Conservation (phyloP, 2,797 vertebrate species). For the Setipinna tenuifilis region DNA sequence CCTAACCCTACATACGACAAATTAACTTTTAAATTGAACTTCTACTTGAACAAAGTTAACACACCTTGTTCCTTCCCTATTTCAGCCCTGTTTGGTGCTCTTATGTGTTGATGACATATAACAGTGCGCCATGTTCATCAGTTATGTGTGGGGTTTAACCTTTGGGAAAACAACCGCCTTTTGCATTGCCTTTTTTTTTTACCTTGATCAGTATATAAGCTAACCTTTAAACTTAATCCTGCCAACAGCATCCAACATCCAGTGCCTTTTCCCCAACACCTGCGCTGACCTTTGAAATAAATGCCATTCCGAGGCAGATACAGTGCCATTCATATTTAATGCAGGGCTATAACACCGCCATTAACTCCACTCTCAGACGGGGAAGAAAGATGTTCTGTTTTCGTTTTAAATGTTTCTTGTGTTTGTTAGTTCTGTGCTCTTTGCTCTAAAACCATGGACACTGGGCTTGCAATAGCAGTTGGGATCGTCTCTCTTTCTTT, state of each 20-base stretch:
- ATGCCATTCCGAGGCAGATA: constrained; percentile 47
- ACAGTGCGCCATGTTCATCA: constrained; percentile 40
- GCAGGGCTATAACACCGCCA: background rate
- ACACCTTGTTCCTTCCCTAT: too few relatives aligned
- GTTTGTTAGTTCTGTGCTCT: background rate
- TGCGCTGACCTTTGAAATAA: constrained; percentile 71
- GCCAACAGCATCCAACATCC: constrained; percentile 50
- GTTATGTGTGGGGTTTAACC: constrained; percentile 61
- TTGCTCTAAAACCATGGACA: background rate
- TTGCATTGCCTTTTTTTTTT: constrained; percentile 26
- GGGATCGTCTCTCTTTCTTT: background rate
- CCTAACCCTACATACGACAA: too few relatives aligned
- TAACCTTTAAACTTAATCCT: constrained; percentile 74
- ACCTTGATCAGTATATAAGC: constrained; percentile 52
- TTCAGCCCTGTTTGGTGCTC: too few relatives aligned
- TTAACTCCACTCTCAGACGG: background rate
- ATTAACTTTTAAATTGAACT: too few relatives aligned
- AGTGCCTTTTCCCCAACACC: constrained; percentile 53
- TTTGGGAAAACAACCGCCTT: constrained; percentile 59
- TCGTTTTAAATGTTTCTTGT: background rate
- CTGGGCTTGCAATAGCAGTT: background rate
- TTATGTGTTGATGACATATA: background rate
- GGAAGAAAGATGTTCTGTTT: background rate
- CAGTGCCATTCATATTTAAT: constrained; percentile 39
- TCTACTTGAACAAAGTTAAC: too few relatives aligned